Conservation (phyloP, 2,113 vertebrate species). For the Sclerurus mexicanus region DNA sequence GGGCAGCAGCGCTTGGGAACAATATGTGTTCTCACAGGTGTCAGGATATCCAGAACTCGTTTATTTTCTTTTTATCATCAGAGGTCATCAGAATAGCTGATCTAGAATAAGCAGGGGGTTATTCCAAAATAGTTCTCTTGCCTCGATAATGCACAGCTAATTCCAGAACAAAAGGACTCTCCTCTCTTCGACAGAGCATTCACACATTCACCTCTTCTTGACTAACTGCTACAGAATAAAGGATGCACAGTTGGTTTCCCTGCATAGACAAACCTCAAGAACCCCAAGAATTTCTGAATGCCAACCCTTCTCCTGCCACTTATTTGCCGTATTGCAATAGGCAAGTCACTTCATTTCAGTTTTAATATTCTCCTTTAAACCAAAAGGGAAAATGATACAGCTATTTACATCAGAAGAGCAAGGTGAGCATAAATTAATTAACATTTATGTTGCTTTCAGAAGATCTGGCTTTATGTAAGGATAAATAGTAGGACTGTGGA, state of each 20-base stretch:
- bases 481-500: neutral
- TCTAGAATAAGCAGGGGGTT: neutral
- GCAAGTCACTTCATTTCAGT: neutral
- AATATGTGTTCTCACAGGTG: neutral
- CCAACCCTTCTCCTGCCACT: neutral
- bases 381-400: neutral
- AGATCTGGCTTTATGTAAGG: neutral
- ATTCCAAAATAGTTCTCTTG: neutral
- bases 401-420: neutral
- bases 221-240: neutral
- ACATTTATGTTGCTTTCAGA: neutral
- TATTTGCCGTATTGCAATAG: neutral
- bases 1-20: neutral
- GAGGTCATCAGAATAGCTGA: neutral
- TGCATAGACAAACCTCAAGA: neutral
- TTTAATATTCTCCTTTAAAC: neutral
- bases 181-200: neutral
- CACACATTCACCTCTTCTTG: neutral
- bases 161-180: neutral
- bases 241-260: neutral
- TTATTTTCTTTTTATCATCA: neutral
- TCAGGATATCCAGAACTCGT: neutral
- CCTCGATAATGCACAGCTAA: neutral
- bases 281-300: neutral
- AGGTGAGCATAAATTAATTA: constrained; percentile 13